Percentiles rank a stretch among this genome's conserved stretches.
phyloP scores from a whole-genome alignment of 1,140 invertebrate species.

The Callitettix versicolor region DNA sequence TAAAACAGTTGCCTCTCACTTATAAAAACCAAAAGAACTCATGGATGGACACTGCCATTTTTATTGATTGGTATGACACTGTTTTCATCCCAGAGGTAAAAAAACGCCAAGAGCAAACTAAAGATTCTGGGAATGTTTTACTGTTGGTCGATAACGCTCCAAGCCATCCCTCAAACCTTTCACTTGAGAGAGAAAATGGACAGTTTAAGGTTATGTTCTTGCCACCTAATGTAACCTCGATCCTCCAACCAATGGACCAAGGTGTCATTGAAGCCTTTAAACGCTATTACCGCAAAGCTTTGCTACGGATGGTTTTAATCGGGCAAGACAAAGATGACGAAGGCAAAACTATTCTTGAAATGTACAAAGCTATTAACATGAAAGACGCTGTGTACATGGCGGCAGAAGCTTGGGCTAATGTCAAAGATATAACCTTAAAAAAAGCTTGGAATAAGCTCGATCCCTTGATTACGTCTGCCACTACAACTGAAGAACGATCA shows the following conservation, averaged over 20 bases:
- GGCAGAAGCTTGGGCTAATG: conserved; percentile 29
- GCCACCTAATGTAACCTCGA: conserved; percentile 33
- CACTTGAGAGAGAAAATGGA: conserved; percentile 4
- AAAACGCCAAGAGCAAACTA: conserved; percentile 20
- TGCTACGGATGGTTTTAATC: too few species aligned
- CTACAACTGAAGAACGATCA: conserved; percentile 3
- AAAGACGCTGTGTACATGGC: conserved; percentile 27
- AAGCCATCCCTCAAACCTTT: too few species aligned
- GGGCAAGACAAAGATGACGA: too few species aligned
- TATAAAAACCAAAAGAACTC: conserved; percentile 10
- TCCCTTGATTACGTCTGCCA: not conserved
- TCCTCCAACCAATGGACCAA: conserved; percentile 31
- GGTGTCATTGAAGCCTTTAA: conserved; percentile 28
- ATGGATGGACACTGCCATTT: conserved; percentile 24
- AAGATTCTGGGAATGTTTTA: conserved; percentile 7
- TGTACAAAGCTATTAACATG: conserved; percentile 21
- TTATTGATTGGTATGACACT: conserved; percentile 22
- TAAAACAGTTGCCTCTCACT: not conserved
- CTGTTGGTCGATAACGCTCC: too few species aligned
- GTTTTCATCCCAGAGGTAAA: conserved; percentile 23
- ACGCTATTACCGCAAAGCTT: conserved; percentile 13
- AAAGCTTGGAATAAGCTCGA: conserved; percentile 28
- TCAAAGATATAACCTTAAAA: conserved; percentile 28
- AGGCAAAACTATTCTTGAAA: conserved; percentile 5
- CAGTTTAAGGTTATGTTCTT: conserved; percentile 28